Conservation (phyloP, 1,140 invertebrate species). For the Drosophila subpulchrella region DNA sequence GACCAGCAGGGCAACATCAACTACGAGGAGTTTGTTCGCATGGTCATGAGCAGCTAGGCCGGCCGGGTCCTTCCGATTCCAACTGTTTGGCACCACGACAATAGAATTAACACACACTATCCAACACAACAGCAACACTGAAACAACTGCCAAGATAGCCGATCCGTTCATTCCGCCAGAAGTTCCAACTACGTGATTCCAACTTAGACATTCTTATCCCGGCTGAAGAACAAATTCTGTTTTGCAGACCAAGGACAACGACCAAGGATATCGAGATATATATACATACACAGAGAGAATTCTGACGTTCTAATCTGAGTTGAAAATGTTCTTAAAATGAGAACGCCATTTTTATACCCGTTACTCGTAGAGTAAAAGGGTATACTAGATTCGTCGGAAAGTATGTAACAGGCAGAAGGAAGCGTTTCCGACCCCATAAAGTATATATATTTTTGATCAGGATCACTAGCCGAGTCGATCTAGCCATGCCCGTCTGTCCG, state of each 20-base stretch:
- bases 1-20: constrained; percentile 99
- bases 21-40: constrained; percentile 99
- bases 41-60: constrained; percentile 96
- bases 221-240: not conserved
- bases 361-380: no score
- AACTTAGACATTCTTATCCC: constrained; percentile 10
- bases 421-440: no score
- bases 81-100: constrained; percentile 19
- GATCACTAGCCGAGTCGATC: no score
- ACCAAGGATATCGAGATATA: constrained; percentile 23
- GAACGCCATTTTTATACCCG: no score
- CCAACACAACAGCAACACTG: constrained; percentile 29
- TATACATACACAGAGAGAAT: not conserved
- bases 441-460: no score
- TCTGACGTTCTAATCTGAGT: no score
- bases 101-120: constrained; percentile 21
- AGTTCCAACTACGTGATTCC: constrained; percentile 59
- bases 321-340: no score
- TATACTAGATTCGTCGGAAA: no score
- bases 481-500: no score
- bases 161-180: constrained; percentile 73
- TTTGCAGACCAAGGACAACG: constrained; percentile 19
- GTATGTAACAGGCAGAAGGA: no score
- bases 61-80: not conserved
- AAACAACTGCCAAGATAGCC: constrained; percentile 64